Base-by-base conservation (phyloP, 2,113 vertebrate species). In the Tyrannus savana region DNA sequence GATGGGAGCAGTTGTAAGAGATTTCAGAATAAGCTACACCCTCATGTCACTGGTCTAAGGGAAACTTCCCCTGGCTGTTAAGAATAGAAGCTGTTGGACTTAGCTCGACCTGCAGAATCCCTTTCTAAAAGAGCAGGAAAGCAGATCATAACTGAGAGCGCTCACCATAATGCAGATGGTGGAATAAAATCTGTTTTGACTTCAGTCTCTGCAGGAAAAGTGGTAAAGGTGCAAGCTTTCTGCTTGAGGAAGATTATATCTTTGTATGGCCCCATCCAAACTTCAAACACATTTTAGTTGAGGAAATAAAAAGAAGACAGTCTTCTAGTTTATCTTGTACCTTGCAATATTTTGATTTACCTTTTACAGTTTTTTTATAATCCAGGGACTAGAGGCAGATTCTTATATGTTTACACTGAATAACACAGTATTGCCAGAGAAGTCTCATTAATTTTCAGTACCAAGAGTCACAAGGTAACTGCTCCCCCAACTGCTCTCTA, bases 31-130 rank as follows among this genome's bases (percentile, higher is more conserved):
- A 25, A 76, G 28, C 42, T 42, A 25, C 1, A 4, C 42, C 28
- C 13, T 31, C 7, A 2, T n/a, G 3, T n/a, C 27, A 66, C 12
- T 1, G 0, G 13, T 50, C 18, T 30, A 55, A 58, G 28, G 11
- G 23, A 82, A 83, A 53, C 8, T 74, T 84, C 16, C 52, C 14
- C 12, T 1, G 1, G 37, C 52, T 56, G 27, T 13, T 60, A 27
- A 56, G 12, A 80, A 47, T 55, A 90, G 19, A 93, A 91, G 39
- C 27, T 78, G 25, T n/a, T 81, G 63, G 14, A 53, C 14, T 6
- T 17, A 67, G 39, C 28, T 6, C 2, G 33, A 31, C 47, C 42
- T 84, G 23, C 46, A 93, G 31, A 84, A 80, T 42, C 50, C 17
- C 30, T 55, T 53, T 44, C 14, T 58, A 24, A 88, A 79, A 82